Percentiles rank a stretch among this genome's conserved stretches.
phyloP scores from a whole-genome alignment of 2,113 vertebrate species.

The Sakesphorus luctuosus region DNA sequence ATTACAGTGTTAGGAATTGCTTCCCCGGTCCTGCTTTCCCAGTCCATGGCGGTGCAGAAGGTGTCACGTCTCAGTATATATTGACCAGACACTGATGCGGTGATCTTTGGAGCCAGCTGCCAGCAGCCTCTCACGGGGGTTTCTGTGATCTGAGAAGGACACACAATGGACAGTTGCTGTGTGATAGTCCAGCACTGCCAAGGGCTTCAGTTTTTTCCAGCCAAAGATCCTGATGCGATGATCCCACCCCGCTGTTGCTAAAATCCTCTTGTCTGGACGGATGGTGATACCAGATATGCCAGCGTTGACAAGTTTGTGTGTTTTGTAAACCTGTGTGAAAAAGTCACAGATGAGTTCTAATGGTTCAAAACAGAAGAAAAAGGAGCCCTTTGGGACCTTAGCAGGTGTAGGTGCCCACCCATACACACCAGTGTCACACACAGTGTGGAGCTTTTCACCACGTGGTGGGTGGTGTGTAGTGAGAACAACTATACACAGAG shows the following conservation, averaged over 20 bases:
- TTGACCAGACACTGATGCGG: constrained; percentile 92
- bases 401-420: not conserved
- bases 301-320: constrained; percentile 84
- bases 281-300: constrained; percentile 87
- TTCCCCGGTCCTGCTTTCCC: not conserved
- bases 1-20: not conserved
- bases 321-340: constrained; percentile 77
- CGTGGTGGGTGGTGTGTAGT: not conserved
- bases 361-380: not conserved
- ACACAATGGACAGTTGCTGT: constrained; percentile 82
- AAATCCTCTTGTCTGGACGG: constrained; percentile 85
- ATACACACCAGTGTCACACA: not conserved
- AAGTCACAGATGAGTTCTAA: not conserved
- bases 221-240: constrained; percentile 88
- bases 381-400: not conserved
- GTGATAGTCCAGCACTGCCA: constrained; percentile 92
- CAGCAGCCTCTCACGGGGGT: constrained; percentile 77
- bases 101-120: constrained; percentile 92
- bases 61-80: constrained; percentile 78
- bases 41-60: not conserved
- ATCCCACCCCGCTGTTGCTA: constrained; percentile 93
- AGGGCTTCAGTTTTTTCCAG: constrained; percentile 88
- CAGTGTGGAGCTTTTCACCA: not conserved
- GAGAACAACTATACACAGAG: not conserved
- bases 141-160: constrained; percentile 83